Base-by-base conservation (phyloP, 2,113 vertebrate species). In the Petrocephalus microphthalmus region DNA sequence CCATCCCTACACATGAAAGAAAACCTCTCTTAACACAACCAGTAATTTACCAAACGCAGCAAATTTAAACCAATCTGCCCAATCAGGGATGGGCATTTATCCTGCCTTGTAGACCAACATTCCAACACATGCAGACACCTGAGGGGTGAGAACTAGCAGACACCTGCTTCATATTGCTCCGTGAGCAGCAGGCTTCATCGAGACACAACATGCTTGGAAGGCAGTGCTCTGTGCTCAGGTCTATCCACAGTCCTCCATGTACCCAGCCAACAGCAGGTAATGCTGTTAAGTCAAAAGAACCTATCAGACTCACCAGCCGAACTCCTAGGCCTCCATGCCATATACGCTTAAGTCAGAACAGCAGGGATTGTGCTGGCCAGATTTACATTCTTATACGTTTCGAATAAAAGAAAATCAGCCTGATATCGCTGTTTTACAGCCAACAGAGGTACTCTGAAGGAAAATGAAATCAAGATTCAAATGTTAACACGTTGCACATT, bases 1-100 rank as follows among this genome's bases (percentile, higher is more conserved):
- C 96, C 96, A 96, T 88, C 96, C 96, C 96, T 96, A 91, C 90
- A 90, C 54, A 93, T 52, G 54, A 91, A n/a, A 90, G 42, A 51
- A 87, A 87, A 78, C 71, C 71, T 74, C 7, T 74, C 42, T 33
- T 74, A 74, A 74, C 33, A 42, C 19, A 74, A 42, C 29, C 71
- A 13, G 17, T 19, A 19, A 19, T 78, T 42, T 78, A 42, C 71
- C 17, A 42, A 42, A 42, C 19, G 13, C 71, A 78, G 17, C 71
- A 78, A 42, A 42, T 78, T 42, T 78, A 42, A 78, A 78, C 33
- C 71, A 11, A 29, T 42, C 33, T 42, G 33, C 71, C 71, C 33
- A 78, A 78, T 78, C 71, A 78, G 33, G 37, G 33, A 74, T 74
- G 25, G 33, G 71, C 33, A 78, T 37, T 33, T 78, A 78, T 15